These are phyloP conservation scores for Etheostoma perlongum DNA, from an alignment of 2,797 vertebrate species.

Conservation along the genomic window DNA sequence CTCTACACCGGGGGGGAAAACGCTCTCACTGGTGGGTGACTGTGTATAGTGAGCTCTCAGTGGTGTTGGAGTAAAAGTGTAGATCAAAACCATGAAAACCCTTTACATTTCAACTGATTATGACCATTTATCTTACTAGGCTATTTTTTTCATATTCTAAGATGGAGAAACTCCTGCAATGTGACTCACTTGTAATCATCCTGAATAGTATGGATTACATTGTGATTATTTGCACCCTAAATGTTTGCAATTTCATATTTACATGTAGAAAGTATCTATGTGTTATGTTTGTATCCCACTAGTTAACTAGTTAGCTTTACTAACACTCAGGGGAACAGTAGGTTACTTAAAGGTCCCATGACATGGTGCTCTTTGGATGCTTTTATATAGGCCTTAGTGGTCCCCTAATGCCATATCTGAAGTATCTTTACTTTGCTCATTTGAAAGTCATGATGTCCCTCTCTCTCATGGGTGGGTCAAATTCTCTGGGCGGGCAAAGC, in stretches of 20 bases:
- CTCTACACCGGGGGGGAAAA: no score
- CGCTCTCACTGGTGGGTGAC: no score
- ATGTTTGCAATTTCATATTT: not conserved
- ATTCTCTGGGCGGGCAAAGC: no score
- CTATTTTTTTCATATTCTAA: not conserved
- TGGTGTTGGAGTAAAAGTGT: not conserved
- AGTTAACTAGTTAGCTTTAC: not conserved
- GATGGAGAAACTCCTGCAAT: not conserved
- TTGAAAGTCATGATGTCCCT: no score
- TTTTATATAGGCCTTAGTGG: no score
- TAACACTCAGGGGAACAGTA: not conserved
- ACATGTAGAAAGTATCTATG: not conserved
- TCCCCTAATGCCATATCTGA: no score
- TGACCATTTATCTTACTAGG: not conserved
- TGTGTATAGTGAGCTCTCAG: no score
- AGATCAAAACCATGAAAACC: not conserved
- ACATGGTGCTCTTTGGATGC: no score
- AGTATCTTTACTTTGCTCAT: no score
- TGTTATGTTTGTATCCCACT: not conserved
- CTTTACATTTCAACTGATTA: not conserved
- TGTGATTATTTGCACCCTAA: not conserved
- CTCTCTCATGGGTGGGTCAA: no score
- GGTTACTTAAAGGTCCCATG: no score
- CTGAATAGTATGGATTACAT: slow-evolving; percentile 9
- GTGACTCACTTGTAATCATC: not conserved